phyloP scores from a whole-genome alignment of 1,140 invertebrate genomes.

The Drosophila simulans region DNA sequence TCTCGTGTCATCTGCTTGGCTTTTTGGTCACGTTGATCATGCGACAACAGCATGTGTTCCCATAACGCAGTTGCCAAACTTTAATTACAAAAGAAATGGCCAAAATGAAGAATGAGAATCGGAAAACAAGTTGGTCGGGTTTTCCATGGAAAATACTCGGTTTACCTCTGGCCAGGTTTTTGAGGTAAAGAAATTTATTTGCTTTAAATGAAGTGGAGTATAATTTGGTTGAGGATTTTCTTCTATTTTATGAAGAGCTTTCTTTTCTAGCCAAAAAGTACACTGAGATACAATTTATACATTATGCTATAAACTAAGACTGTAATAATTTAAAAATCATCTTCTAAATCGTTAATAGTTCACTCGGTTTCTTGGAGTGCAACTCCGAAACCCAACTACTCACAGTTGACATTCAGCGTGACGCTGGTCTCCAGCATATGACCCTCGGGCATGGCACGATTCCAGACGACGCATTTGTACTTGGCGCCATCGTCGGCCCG shows the following conservation, averaged over 20 bases:
- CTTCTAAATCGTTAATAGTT: neutral
- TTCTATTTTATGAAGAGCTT: neutral
- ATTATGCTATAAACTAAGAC: fast-evolving
- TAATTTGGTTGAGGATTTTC: slow-evolving; percentile 1
- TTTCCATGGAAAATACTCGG: slow-evolving; percentile 6
- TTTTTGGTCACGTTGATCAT: slow-evolving; percentile 74
- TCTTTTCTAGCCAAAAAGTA: no score
- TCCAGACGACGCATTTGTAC: slow-evolving; percentile 94
- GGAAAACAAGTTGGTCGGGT: slow-evolving; percentile 21
- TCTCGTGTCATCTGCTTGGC: slow-evolving; percentile 57
- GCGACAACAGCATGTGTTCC: slow-evolving; percentile 65
- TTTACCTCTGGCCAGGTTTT: slow-evolving; percentile 29
- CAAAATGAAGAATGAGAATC: slow-evolving; percentile 13
- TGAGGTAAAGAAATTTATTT: slow-evolving; percentile 23
- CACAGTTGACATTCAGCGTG: slow-evolving; percentile 94
- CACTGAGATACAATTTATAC: no score
- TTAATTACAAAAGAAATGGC: slow-evolving; percentile 66
- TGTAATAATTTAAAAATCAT: fast-evolving
- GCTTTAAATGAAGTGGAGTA: slow-evolving; percentile 20
- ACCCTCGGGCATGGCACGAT: slow-evolving; percentile 93
- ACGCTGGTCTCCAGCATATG: slow-evolving; percentile 91
- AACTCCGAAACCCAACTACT: slow-evolving; percentile 85
- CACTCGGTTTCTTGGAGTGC: neutral
- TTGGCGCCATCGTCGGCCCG: slow-evolving; percentile 93
- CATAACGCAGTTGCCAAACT: slow-evolving; percentile 54